Evolutionary conservation across 2,113 vertebrate species (phyloP).

Genomic region (Acanthisitta chloris): DNA sequence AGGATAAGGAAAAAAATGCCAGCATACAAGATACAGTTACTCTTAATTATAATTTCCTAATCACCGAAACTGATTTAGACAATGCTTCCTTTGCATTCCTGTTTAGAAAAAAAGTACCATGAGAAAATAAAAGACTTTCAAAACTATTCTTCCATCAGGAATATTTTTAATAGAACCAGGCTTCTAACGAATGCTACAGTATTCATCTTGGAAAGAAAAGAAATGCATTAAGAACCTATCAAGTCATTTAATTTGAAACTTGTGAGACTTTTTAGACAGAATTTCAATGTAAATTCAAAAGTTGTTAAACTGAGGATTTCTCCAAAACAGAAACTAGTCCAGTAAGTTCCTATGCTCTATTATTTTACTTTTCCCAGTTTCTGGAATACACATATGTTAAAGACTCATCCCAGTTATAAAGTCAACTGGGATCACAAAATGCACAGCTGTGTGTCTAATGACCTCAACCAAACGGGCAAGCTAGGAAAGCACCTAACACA

Average conservation of each 20-base stretch:
- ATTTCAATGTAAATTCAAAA: background rate
- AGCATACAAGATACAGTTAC: background rate
- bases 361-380: background rate
- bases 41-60: slow-evolving; percentile 18
- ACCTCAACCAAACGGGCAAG: background rate
- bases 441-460: background rate
- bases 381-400: background rate
- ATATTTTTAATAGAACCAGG: slow-evolving; percentile 1
- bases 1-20: background rate
- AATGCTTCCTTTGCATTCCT: background rate
- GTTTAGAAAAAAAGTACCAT: background rate
- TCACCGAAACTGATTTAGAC: background rate
- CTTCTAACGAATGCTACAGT: background rate
- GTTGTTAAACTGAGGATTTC: background rate
- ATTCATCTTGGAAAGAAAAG: background rate
- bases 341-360: background rate
- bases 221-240: slow-evolving; percentile 6
- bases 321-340: background rate
- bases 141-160: background rate
- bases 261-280: background rate
- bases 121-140: background rate
- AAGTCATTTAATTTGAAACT: background rate
- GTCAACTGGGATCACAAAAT: background rate
- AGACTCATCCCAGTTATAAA: background rate
- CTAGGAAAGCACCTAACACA: background rate